Evolutionary conservation across 2,888 invertebrate species (phyloP).

Genomic region (Epirrhoe alternata): DNA sequence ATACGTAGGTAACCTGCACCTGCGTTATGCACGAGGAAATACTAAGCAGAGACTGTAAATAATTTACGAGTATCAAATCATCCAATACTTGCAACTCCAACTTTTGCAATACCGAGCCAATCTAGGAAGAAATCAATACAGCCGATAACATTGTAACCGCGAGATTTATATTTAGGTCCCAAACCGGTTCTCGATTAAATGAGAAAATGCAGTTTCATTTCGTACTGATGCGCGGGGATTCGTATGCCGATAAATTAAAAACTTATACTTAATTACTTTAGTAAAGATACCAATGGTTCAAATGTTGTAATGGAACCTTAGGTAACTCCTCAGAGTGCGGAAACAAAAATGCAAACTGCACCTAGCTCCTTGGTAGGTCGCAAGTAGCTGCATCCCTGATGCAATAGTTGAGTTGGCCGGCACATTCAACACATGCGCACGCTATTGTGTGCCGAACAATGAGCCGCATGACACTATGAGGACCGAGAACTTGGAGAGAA

Average conservation of each 20-base stretch:
- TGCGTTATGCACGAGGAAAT: not conserved
- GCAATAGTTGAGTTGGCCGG: conserved; percentile 63
- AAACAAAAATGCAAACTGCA: not conserved
- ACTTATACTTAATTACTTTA: conserved; percentile 27
- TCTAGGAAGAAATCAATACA: conserved; percentile 34
- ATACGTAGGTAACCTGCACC: conserved; percentile 4
- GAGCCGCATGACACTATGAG: conserved; percentile 68
- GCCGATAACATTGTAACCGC: conserved; percentile 29
- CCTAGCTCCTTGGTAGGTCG: conserved; percentile 27
- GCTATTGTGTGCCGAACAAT: conserved; percentile 77
- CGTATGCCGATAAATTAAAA: conserved; percentile 24
- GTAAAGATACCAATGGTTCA: not conserved
- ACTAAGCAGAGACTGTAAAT: not conserved
- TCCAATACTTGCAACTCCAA: conserved; percentile 6
- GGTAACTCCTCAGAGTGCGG: not conserved
- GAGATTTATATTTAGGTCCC: conserved; percentile 24
- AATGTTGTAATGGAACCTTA: not conserved
- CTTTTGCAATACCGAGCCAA: conserved; percentile 23
- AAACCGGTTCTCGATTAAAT: conserved; percentile 30
- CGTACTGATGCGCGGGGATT: conserved; percentile 20
- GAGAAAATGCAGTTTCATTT: conserved; percentile 35
- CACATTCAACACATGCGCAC: conserved; percentile 71
- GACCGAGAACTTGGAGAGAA: conserved; percentile 72
- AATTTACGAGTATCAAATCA: conserved; percentile 10
- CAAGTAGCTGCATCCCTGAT: conserved; percentile 44